These are phyloP conservation scores for Anabas testudineus DNA, from an alignment of 2,797 vertebrate species.

Conservation along the genomic window DNA sequence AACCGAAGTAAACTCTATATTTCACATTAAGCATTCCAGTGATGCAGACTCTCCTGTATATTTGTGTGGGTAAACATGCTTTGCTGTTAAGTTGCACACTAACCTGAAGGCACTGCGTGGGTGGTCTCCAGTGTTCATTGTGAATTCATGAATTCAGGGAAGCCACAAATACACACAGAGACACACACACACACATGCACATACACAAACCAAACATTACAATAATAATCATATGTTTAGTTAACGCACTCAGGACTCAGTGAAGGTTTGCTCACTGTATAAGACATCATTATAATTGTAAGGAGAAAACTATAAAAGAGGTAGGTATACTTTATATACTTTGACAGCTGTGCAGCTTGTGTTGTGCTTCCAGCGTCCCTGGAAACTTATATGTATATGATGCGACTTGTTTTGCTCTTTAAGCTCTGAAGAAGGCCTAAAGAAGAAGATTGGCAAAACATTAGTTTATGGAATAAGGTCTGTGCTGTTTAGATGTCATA, in stretches of 20 bases:
- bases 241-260: background rate
- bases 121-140: slow-evolving; percentile 38
- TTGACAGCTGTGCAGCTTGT: no score
- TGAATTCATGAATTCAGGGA: slow-evolving; percentile 44
- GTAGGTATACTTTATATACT: no score
- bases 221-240: background rate
- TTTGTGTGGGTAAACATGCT: slow-evolving; percentile 24
- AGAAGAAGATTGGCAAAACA: no score
- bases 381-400: no score
- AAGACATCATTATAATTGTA: background rate
- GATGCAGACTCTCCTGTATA: slow-evolving; percentile 4
- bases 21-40: slow-evolving; percentile 3
- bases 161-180: background rate
- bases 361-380: no score
- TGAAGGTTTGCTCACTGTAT: no score
- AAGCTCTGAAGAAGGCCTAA: no score
- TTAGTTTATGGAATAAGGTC: no score
- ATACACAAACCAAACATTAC: background rate
- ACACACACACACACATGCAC: background rate
- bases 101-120: slow-evolving; percentile 14
- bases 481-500: no score
- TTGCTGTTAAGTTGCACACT: slow-evolving; percentile 19
- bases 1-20: background rate
- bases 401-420: no score
- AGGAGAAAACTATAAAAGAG: background rate